Base-by-base conservation (phyloP, 2,797 vertebrate species). In the Pseudomugil tenellus region DNA sequence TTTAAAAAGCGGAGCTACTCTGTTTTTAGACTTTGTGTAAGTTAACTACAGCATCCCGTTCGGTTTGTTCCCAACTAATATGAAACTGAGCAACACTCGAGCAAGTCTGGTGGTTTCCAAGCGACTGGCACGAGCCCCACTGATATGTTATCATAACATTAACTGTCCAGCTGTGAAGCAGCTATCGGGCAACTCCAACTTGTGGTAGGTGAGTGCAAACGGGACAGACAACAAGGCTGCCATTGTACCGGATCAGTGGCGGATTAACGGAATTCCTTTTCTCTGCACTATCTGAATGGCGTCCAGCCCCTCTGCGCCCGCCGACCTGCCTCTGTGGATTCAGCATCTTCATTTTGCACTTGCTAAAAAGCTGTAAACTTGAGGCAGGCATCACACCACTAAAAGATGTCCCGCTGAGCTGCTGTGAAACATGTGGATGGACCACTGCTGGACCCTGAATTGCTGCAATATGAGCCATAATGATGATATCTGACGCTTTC, bases 211-310 rank as follows among this genome's bases (percentile, higher is more conserved):
- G 88, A 90, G 84, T 72, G 85, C 87, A 82, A 91, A 91, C 88
- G 87, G 92, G 92, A 92, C 87, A 89, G 90, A 94, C 92, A 94
- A 94, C 93, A 94, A 94, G 93, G 93, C 91, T 90, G 91, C 92
- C 91, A 94, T 94, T 95, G 93, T 95, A 90, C 87, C 82, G 91
- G 92, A 92, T 94, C 94, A 94, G 87, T 88, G 84, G 86, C 87
- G 93, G 93, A 94, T 94, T 94, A 94, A 91, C 92, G 86, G 90
- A 93, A 95, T 93, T 94, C 92, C 91, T 94, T 90, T 90, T 92
- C 89, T 92, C 81, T 81, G 85, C 84, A 54, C 87, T 80, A 86
- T 91, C 90, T 93, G 86, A 92, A 92, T 87, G 88, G 90, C 87
- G 85, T 91, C 83, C 87, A 91, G 88, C 85, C 66, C 54, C 62